Evolutionary conservation across 37 sponge, comb jelly and placozoan genomes (phyloP), one percentile per base, ranked within the genome.

Genomic region (Aphrocallistes beatrix): DNA sequence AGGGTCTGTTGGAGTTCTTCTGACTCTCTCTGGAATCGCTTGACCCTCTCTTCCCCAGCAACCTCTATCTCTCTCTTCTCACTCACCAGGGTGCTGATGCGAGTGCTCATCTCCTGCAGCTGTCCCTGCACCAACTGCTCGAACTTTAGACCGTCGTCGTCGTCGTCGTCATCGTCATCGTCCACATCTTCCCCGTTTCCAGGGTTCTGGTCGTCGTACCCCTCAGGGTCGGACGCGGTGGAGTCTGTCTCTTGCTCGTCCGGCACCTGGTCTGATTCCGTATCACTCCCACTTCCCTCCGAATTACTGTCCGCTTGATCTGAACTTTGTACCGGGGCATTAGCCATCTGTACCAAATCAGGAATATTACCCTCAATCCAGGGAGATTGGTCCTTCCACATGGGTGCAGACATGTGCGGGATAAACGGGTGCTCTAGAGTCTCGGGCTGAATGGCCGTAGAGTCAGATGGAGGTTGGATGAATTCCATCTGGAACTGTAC

Each of bases 21-120:
- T 19, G 75, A 60, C 34, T 60, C 75, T 60, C 75, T 60, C 75
- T 60, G 75, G 34, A 25, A 60, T 60, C 75, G 10, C 75, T 60
- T 60, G 75, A 60, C 75, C 75, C 75, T 60, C 75, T 60, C 75
- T 13, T 60, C 75, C 17, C 28, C 8, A 19, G 75, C 75, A 3
- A 28, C 17, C 75, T 60, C 75, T 3, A 60, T 60, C 75, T 60
- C 75, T 60, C 75, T 21, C 34, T 60, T 60, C 75, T 60, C 75
- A 25, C 75, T 3, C 49, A 47, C 17, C n/a, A 60, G 34, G 6
- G 75, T 6, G 6, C 28, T 13, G 6, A 60, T 13, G 25, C 75
- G 75, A 60, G 75, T 13, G n/a, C 34, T 60, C 75, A 13, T 60
- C 75, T 60, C 17, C 75, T 60, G 28, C n/a, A 13, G 8, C 32